Evolutionary conservation across 2,113 vertebrate species (phyloP).

Genomic region (Girardinichthys multiradiatus): DNA sequence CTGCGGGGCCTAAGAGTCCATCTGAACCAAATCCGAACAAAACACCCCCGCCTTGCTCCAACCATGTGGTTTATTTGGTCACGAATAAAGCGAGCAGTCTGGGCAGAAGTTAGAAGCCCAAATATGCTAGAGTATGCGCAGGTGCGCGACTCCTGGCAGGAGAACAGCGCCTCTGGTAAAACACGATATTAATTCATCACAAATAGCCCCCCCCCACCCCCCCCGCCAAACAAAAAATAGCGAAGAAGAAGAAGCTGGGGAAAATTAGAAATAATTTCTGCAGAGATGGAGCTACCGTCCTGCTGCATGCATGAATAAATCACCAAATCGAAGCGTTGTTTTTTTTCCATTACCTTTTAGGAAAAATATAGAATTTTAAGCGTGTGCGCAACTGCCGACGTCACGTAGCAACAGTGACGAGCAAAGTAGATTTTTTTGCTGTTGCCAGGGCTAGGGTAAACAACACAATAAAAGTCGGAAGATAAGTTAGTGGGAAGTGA

Average conservation of each 20-base stretch:
- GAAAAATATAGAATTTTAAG: conserved; percentile 11
- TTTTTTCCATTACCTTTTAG: conserved; percentile 31
- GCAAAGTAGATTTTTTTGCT: background rate
- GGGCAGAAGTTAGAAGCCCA: background rate
- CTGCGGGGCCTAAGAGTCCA: background rate
- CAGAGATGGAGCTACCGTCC: background rate
- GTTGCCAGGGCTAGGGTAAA: too few relatives aligned
- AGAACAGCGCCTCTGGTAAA: background rate
- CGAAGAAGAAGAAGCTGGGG: background rate
- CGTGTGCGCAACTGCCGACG: conserved; percentile 41
- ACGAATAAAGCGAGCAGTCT: background rate
- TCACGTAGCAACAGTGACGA: conserved; percentile 17
- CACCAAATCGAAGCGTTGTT: conserved; percentile 1
- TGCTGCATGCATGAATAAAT: conserved; percentile 11
- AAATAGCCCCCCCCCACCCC: conserved; percentile 17
- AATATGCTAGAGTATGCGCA: conserved; percentile 14
- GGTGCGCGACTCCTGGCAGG: conserved; percentile 36
- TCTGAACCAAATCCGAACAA: too few relatives aligned
- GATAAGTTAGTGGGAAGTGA: too few relatives aligned
- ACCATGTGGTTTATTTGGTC: conserved; percentile 8
- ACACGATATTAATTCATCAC: conserved; percentile 18
- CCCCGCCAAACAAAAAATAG: too few relatives aligned
- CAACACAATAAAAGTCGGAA: too few relatives aligned
- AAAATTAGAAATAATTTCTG: background rate
- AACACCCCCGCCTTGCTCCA: too few relatives aligned